Evolutionary conservation across 2,113 vertebrate genomes (phyloP).

Genomic region (Montifringilla adamsi): DNA sequence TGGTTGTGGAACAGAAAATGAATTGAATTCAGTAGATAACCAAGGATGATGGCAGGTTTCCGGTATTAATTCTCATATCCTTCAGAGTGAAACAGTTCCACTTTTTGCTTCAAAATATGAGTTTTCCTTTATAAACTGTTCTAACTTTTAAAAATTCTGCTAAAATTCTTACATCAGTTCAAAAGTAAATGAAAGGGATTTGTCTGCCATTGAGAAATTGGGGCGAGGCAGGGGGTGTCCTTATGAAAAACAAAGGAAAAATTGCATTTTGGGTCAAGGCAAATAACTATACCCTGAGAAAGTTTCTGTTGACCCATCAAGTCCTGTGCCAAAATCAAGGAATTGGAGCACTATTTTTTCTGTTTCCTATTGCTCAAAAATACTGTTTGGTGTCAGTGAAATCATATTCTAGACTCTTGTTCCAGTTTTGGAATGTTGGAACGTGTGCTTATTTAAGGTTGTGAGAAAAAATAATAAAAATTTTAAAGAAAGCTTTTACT

Average conservation of each 20-base stretch:
- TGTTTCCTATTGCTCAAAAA: neutral
- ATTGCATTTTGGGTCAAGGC: neutral
- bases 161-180: neutral
- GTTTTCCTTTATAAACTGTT: neutral
- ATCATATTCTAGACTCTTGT: neutral
- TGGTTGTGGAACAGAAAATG: neutral
- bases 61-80: neutral
- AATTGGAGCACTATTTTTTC: neutral
- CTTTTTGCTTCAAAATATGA: neutral
- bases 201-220: neutral
- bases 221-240: fast-evolving
- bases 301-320: neutral
- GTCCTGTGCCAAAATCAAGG: neutral
- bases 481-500: neutral
- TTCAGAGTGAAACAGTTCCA: neutral
- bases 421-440: neutral
- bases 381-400: neutral
- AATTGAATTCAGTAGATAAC: neutral
- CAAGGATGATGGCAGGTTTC: neutral
- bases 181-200: neutral
- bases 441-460: neutral
- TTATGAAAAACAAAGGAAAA: neutral
- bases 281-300: neutral
- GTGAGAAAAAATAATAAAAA: neutral
- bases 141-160: neutral